Percentiles rank a stretch among this genome's conserved stretches.
Conservation (phyloP, 2,888 invertebrate species). For the Trisateles emortualis region DNA sequence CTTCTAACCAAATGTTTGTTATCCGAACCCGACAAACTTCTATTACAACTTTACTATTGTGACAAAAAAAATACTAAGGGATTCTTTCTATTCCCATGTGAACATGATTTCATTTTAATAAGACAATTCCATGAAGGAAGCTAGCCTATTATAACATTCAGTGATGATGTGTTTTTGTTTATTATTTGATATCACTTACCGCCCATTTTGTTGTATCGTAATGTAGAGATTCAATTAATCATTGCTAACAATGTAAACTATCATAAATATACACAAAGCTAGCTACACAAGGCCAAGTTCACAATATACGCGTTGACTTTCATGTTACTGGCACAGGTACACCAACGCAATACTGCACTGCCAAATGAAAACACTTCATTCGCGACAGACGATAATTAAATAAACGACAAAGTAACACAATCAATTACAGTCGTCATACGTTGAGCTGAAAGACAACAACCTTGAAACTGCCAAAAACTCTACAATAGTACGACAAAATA, state of each 20-base stretch:
- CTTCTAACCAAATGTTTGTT: too few relatives aligned
- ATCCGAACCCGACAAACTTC: neutral
- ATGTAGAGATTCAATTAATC: conserved; percentile 64
- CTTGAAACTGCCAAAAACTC: conserved; percentile 74
- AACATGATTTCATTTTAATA: conserved; percentile 19
- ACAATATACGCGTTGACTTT: conserved; percentile 53
- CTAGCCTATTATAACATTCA: conserved; percentile 42
- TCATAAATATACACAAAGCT: conserved; percentile 60
- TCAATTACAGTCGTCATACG: conserved; percentile 66
- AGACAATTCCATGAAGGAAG: conserved; percentile 31
- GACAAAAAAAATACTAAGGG: neutral
- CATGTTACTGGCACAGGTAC: conserved; percentile 42
- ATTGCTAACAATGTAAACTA: conserved; percentile 58
- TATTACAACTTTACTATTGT: neutral
- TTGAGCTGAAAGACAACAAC: conserved; percentile 75
- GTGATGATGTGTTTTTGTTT: conserved; percentile 40
- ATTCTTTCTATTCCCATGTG: conserved; percentile 9
- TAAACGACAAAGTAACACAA: conserved; percentile 70
- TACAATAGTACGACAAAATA: conserved; percentile 54
- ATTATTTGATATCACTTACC: conserved; percentile 67
- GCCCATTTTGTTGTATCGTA: conserved; percentile 66
- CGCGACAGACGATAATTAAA: conserved; percentile 73
- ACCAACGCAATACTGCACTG: conserved; percentile 49
- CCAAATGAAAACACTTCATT: conserved; percentile 59
- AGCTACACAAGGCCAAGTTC: conserved; percentile 73